Base-by-base conservation (phyloP, 2,797 vertebrate genomes). In the Rhynchonycteris naso region DNA sequence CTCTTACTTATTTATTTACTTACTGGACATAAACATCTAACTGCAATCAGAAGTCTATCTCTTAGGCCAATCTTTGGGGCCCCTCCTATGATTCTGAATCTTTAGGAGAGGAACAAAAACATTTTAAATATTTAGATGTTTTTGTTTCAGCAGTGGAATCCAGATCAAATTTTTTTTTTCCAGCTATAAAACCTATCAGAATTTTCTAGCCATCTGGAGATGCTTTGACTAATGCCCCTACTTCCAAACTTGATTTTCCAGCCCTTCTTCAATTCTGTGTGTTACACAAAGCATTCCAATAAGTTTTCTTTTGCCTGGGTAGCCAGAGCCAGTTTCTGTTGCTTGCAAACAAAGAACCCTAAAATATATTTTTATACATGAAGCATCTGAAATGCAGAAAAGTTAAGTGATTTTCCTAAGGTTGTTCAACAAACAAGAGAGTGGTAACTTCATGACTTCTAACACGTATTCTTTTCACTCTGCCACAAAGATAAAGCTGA, bases 71-170 rank as follows among this genome's bases (percentile, higher is more conserved):
- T 30, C 24, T 43, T 5, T 54, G 24, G 12, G n/a, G 71, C 75
- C 24, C 15, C 26, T 66, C 19, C 61, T 91, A 30, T n/a, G 38
- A 88, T 61, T 68, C 2, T 83, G 30, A 94, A 66, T 65, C 54
- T 89, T 91, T 21, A 63, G 38, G 52, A 59, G 21, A 91, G 43
- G 9, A 93, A 90, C 35, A 68, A 94, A 87, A 47, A 88, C 22
- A 52, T 26, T 63, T 68, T 35, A 58, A 75, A 52, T 81, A 61
- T 78, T 86, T 43, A 47, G 59, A 87, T 35, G 26, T 56, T 82
- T 95, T 52, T 75, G 38, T 66, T 74, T 82, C 76, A 71, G 22
- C 59, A 47, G 69, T 63, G 24, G 26, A 91, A 72, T 82, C 24
- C 50, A 83, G 26, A 83, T 65, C 65, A 79, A n/a, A 18, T 58